Evolutionary conservation across 2,888 invertebrate species (phyloP).

Genomic region (Luperina nickerlii): DNA sequence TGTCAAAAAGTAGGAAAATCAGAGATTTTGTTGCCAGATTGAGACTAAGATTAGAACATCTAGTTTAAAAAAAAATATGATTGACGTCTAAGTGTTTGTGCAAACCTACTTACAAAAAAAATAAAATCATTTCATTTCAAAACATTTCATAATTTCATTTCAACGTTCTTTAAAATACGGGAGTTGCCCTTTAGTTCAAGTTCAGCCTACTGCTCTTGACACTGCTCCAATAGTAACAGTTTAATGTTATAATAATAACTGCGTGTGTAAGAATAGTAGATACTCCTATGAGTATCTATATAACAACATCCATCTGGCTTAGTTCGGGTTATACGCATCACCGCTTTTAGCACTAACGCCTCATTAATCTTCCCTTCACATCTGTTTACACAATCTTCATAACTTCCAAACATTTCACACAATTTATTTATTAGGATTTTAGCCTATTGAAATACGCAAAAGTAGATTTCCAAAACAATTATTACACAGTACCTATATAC

Average conservation of each 20-base stretch:
- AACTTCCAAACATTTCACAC: constrained; percentile 64
- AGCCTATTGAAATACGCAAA: constrained; percentile 40
- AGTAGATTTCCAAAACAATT: constrained; percentile 50
- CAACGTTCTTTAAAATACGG: not conserved
- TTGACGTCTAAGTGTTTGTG: no score
- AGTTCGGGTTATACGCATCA: constrained; percentile 69
- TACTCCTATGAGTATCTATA: constrained; percentile 3
- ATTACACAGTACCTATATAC: not conserved
- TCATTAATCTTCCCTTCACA: constrained; percentile 70
- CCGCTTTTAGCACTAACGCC: constrained; percentile 66
- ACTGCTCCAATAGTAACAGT: constrained; percentile 16
- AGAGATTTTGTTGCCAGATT: no score
- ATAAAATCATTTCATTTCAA: no score
- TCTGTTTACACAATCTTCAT: constrained; percentile 70
- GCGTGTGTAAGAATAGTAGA: constrained; percentile 25
- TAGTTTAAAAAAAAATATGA: no score
- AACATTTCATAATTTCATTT: no score
- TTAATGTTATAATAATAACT: constrained; percentile 42
- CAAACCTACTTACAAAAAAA: no score
- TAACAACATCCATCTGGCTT: constrained; percentile 66
- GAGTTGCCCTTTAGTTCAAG: not conserved
- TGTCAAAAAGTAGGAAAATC: not conserved
- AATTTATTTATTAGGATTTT: constrained; percentile 60
- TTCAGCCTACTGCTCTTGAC: not conserved
- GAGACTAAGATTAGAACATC: no score